Evolutionary conservation across 2,888 invertebrate species (phyloP).

Genomic region (Tachina fera): DNA sequence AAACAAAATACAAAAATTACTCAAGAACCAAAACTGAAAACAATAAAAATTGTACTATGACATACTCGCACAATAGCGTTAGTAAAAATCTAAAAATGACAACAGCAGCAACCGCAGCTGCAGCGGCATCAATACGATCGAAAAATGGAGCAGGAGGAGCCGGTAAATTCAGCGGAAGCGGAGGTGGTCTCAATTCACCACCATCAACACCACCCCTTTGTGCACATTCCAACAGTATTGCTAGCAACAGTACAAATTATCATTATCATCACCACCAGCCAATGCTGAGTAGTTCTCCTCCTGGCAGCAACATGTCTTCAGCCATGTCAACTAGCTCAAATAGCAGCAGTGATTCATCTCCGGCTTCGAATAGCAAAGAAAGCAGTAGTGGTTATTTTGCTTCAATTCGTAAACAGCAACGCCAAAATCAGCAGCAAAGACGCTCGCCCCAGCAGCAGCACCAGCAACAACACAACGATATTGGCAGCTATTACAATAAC

Average conservation of each 20-base stretch:
- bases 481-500: slow-evolving; percentile 72
- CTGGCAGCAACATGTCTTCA: slow-evolving; percentile 75
- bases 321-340: slow-evolving; percentile 75
- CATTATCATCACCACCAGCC: slow-evolving; percentile 74
- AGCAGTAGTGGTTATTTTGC: slow-evolving; percentile 75
- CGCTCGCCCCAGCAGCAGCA: slow-evolving; percentile 72
- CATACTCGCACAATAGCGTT: slow-evolving; percentile 83
- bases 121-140: slow-evolving; percentile 77
- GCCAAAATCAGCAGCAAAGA: slow-evolving; percentile 77
- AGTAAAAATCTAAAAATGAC: slow-evolving; percentile 82
- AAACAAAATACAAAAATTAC: slow-evolving; percentile 40
- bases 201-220: slow-evolving; percentile 77
- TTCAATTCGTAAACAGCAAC: slow-evolving; percentile 74
- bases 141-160: slow-evolving; percentile 75
- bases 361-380: slow-evolving; percentile 74
- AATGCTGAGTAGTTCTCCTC: slow-evolving; percentile 76
- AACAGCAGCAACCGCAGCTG: slow-evolving; percentile 78
- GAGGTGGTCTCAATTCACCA: slow-evolving; percentile 70
- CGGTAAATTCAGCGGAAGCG: slow-evolving; percentile 67
- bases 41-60: slow-evolving; percentile 78
- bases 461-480: slow-evolving; percentile 60
- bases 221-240: slow-evolving; percentile 83
- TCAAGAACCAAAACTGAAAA: slow-evolving; percentile 58
- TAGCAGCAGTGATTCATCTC: slow-evolving; percentile 72
- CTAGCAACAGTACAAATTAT: slow-evolving; percentile 82